These are phyloP conservation scores for Natator depressus DNA, from an alignment of 2,113 vertebrate genomes.

Conservation along the genomic window DNA sequence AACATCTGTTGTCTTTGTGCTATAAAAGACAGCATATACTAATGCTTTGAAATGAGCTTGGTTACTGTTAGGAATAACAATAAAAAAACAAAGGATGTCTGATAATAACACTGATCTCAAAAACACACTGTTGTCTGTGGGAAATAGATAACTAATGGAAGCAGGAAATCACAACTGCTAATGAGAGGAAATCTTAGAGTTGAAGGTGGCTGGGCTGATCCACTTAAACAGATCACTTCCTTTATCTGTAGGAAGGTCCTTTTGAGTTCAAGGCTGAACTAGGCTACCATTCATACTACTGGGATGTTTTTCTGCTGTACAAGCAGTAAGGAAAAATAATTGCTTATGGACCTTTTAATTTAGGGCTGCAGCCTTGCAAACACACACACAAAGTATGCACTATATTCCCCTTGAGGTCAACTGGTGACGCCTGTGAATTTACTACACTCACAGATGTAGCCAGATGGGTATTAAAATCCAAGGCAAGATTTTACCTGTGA, in stretches of 20 bases:
- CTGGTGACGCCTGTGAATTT: not conserved
- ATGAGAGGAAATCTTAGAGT: conserved; percentile 15
- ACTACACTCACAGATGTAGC: not conserved
- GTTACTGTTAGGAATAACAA: not conserved
- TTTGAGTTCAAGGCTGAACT: conserved; percentile 35
- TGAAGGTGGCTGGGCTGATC: conserved; percentile 10
- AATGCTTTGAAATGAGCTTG: conserved; percentile 41
- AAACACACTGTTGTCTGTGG: conserved; percentile 3
- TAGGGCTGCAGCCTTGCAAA: not conserved
- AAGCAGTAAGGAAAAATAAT: not conserved
- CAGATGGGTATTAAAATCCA: not conserved
- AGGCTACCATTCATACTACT: not conserved
- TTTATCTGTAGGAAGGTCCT: not conserved
- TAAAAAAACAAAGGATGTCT: conserved; percentile 26
- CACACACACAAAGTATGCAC: not conserved
- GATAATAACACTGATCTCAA: not conserved
- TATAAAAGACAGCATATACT: not conserved
- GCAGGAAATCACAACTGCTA: conserved; percentile 42
- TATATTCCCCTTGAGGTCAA: not conserved
- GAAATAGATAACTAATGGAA: conserved; percentile 15
- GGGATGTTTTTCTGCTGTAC: not conserved
- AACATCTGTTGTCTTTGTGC: conserved; percentile 9
- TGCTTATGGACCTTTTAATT: not conserved
- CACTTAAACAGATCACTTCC: not conserved
- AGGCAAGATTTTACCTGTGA: not conserved